Percentiles rank a stretch among this genome's conserved stretches.
phyloP scores from a whole-genome alignment of 2,113 vertebrate genomes.

The Pandion haliaetus region DNA sequence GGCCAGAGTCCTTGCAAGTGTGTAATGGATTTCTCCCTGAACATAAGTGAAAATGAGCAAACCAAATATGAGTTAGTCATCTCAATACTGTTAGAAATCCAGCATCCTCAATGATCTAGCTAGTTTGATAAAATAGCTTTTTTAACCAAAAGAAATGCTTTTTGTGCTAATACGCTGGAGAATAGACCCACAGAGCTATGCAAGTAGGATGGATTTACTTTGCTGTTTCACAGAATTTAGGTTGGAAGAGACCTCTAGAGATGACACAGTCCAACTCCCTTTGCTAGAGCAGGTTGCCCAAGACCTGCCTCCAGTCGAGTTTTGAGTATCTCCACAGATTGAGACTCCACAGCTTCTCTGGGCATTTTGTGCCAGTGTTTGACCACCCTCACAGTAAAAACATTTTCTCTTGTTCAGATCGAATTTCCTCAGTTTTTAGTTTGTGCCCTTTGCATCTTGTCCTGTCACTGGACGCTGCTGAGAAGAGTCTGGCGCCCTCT shows the following conservation, averaged over 20 bases:
- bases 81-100: not conserved
- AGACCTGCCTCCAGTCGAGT: not conserved
- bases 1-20: not conserved
- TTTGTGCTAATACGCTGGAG: not conserved
- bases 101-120: not conserved
- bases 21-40: not conserved
- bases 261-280: not conserved
- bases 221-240: not conserved
- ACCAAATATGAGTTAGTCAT: not conserved
- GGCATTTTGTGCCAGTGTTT: not conserved
- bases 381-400: not conserved
- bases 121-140: not conserved
- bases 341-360: not conserved
- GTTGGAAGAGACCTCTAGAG: not conserved
- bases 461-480: not conserved
- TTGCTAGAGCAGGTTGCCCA: not conserved
- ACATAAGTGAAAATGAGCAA: not conserved
- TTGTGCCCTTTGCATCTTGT: not conserved
- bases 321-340: not conserved
- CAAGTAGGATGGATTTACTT: not conserved
- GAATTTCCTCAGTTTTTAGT: not conserved
- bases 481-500: not conserved
- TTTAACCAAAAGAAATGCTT: not conserved
- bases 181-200: not conserved
- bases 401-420: not conserved